A percentile compares a stretch with the other conserved stretches of the same genome.
Conservation (phyloP, 1,140 invertebrate genomes). For the Phymastichus coffea region DNA sequence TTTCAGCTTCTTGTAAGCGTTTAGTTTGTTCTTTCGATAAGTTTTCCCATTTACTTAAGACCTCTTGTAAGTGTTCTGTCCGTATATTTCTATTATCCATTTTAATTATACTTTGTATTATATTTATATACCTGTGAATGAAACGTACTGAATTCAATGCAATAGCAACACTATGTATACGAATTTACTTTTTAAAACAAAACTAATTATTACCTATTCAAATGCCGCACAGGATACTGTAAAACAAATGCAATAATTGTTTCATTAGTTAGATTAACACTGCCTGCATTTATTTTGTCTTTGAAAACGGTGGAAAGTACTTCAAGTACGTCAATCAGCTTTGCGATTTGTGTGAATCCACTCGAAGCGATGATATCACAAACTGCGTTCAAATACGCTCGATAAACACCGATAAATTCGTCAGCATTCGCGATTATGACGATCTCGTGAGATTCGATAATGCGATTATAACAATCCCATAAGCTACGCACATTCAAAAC, state of each 20-base stretch:
- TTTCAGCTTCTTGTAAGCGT: constrained; percentile 66
- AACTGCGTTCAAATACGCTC: constrained; percentile 70
- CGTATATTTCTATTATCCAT: constrained; percentile 44
- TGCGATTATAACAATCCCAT: constrained; percentile 66
- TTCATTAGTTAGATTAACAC: constrained; percentile 60
- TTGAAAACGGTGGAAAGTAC: constrained; percentile 62
- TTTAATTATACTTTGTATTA: constrained; percentile 47
- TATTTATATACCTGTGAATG: constrained; percentile 43
- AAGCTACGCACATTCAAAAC: constrained; percentile 68
- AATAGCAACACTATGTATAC: no score
- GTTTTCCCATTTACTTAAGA: constrained; percentile 60
- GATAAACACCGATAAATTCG: constrained; percentile 72
- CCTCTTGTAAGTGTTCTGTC: constrained; percentile 48
- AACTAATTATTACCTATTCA: constrained; percentile 63
- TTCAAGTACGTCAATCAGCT: constrained; percentile 62
- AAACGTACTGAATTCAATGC: no score
- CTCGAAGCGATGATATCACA: constrained; percentile 74
- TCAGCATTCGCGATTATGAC: constrained; percentile 69
- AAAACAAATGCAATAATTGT: constrained; percentile 61
- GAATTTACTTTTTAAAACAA: no score
- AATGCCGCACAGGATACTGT: constrained; percentile 61
- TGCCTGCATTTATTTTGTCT: constrained; percentile 56
- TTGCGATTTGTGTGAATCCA: constrained; percentile 69
- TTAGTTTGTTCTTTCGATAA: constrained; percentile 65
- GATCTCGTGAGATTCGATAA: constrained; percentile 64